phyloP scores from a whole-genome alignment of 2,888 invertebrate species.

The Drosophila quinaria region DNA sequence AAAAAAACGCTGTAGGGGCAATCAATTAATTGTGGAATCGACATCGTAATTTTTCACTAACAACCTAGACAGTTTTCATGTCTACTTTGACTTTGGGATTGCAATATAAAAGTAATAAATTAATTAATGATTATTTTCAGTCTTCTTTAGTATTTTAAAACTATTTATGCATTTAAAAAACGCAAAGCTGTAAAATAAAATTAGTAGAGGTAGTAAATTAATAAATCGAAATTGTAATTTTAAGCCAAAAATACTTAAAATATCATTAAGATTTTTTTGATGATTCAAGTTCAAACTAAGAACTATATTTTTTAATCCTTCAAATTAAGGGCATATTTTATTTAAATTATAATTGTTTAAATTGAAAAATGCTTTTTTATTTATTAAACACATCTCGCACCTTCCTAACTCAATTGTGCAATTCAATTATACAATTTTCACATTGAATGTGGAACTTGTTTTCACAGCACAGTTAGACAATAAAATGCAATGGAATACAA shows the following conservation, averaged over 20 bases:
- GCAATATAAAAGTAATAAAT: too few species aligned
- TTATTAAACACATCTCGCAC: too few species aligned
- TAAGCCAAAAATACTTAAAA: too few species aligned
- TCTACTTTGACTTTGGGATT: constrained; percentile 1
- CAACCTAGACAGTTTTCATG: not conserved
- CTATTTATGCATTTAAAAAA: too few species aligned
- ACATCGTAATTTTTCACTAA: constrained; percentile 39
- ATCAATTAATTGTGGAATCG: constrained; percentile 66
- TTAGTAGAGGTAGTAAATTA: too few species aligned
- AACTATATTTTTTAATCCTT: not conserved
- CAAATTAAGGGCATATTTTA: too few species aligned
- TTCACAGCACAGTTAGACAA: constrained; percentile 57
- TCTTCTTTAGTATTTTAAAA: too few species aligned
- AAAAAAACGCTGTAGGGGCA: constrained; percentile 38
- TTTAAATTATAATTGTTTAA: not conserved
- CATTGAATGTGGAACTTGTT: constrained; percentile 66
- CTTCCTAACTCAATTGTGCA: constrained; percentile 4
- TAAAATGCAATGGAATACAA: constrained; percentile 51
- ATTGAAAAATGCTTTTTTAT: too few species aligned
- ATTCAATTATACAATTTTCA: constrained; percentile 23
- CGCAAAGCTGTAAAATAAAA: too few species aligned
- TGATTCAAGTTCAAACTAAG: not conserved
- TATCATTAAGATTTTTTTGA: not conserved
- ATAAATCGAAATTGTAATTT: too few species aligned
- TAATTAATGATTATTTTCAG: too few species aligned